A percentile compares a stretch with the other conserved stretches of the same genome.
phyloP scores from a whole-genome alignment of 2,797 vertebrate genomes.

The Basileuterus tristriatus region DNA sequence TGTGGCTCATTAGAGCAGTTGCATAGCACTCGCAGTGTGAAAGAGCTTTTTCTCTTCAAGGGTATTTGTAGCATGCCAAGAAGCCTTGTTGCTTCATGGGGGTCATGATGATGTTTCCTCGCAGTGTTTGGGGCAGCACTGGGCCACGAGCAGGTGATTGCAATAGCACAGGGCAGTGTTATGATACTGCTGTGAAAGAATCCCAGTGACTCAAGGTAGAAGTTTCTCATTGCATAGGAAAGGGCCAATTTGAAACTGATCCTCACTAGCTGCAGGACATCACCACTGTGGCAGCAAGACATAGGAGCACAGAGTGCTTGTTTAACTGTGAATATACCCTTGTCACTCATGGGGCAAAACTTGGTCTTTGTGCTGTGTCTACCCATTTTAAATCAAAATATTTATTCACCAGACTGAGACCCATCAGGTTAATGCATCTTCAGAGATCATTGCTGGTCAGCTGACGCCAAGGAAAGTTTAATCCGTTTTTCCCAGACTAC shows the following conservation, averaged over 20 bases:
- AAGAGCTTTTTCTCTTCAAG: background rate
- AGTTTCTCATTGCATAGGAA: background rate
- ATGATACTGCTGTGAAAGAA: slow-evolving; percentile 12
- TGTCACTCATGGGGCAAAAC: background rate
- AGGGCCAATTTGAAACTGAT: slow-evolving; percentile 18
- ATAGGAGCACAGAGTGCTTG: background rate
- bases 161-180: background rate
- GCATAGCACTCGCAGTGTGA: background rate
- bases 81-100: background rate
- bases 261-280: background rate
- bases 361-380: background rate
- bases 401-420: background rate
- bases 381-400: background rate
- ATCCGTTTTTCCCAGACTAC: background rate
- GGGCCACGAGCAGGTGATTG: background rate
- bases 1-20: background rate
- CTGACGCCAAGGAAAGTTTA: background rate
- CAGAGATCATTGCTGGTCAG: background rate
- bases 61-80: background rate
- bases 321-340: background rate
- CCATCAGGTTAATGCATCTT: background rate
- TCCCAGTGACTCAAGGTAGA: background rate
- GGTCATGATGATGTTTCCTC: background rate
- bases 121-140: background rate
- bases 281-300: background rate